Evolutionary conservation across 1,140 invertebrate species (phyloP).

Genomic region (Trichonephila clavipes): DNA sequence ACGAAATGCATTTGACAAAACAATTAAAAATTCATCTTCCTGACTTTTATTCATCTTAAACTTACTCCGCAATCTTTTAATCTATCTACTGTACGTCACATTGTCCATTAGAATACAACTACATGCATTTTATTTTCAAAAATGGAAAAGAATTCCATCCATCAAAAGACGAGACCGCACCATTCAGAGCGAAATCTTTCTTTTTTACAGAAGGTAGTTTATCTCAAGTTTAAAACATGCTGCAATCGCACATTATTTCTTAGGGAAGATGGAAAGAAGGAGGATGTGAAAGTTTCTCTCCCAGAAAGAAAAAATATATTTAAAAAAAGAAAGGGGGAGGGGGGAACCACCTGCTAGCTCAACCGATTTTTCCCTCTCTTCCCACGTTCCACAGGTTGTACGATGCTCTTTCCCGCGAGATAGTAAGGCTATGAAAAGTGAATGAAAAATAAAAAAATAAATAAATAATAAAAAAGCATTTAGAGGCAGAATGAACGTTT

Average conservation of each 20-base stretch:
- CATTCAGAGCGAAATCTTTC: neutral
- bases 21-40: too few species aligned
- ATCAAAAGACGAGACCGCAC: too few species aligned
- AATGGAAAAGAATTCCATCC: too few species aligned
- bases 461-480: neutral
- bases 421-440: constrained; percentile 3
- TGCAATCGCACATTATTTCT: neutral
- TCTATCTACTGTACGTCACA: too few species aligned
- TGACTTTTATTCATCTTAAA: too few species aligned
- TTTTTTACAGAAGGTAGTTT: neutral
- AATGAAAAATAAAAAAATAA: constrained; percentile 11
- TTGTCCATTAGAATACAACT: too few species aligned
- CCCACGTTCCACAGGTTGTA: constrained; percentile 33
- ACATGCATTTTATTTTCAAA: too few species aligned
- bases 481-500: neutral
- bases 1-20: too few species aligned
- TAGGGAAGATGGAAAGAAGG: neutral
- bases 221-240: neutral
- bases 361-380: neutral
- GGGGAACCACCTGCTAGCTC: constrained; percentile 31
- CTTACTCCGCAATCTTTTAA: too few species aligned
- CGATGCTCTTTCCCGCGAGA: constrained; percentile 33
- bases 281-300: constrained; percentile 27
- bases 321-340: neutral
- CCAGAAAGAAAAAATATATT: neutral